Base-by-base conservation (phyloP, 1,140 invertebrate genomes). In the Trinorchestia longiramus region DNA sequence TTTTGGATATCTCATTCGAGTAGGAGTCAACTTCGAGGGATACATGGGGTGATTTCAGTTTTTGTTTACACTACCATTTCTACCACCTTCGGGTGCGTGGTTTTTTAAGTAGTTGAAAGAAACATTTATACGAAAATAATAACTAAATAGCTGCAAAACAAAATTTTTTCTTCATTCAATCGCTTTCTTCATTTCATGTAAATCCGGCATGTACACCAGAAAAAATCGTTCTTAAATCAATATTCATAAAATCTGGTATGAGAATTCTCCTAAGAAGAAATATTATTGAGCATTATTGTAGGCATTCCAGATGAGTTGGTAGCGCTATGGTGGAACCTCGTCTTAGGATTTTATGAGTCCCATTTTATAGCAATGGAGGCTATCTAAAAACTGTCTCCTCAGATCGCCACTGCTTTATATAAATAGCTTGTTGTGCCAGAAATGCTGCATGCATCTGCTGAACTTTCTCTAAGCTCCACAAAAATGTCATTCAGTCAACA, bases 291-390 rank as follows among this genome's bases (percentile, higher is more conserved):
- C 88, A 91, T 91, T 42, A 91, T 44, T 91, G 41, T 41, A 23
- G 43, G 41, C 88, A 91, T 91, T 91, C 43, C 3, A 42, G 88
- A 91, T 11, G 41, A 43, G 88, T 44, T 42, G 41, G 41, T 42
- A 42, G 88, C 88, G 87, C 87, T 36, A 88, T 88, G 40, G 87
- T 88, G 88, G 88, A 91, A 91, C 88, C 88, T 42, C 88, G 4
- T 91, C 43, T 44, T 43, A 43, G 43, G 28, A 91, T 42, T 91
- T 91, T 91, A 91, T 91, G 88, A 41, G 19, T 28, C 41, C 41
- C 88, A 91, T 91, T 91, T 91, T 91, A 91, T 91, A 11, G 88
- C 88, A 91, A 28, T 44, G 88, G 28, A 42, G 88, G 88, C 88
- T 91, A 42, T 91, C 88, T 44, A 91, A 42, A 91, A 91, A 42